Percentiles rank a stretch among this genome's conserved stretches.
phyloP scores from a whole-genome alignment of 2,113 vertebrate genomes.

The Cynocephalus volans region DNA sequence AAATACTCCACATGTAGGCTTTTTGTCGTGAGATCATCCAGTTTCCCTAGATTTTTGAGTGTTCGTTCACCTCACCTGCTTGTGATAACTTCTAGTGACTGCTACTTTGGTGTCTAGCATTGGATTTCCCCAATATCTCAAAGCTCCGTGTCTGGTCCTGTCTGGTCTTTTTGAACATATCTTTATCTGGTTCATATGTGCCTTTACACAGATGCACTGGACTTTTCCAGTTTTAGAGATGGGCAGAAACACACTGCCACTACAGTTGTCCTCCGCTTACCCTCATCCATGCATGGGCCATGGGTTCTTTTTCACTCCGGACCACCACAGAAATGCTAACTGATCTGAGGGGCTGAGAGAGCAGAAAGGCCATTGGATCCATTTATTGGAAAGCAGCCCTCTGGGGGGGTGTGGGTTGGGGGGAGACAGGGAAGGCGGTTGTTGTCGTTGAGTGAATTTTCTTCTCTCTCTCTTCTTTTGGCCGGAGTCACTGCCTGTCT shows the following conservation, averaged over 20 bases:
- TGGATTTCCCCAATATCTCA: neutral
- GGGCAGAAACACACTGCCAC: neutral
- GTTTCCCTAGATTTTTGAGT: neutral
- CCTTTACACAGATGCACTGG: neutral
- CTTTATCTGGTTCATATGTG: neutral
- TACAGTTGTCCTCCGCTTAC: neutral
- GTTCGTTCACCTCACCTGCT: neutral
- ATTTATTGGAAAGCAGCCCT: neutral
- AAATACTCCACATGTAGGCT: neutral
- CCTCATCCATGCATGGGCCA: neutral
- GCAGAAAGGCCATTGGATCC: neutral
- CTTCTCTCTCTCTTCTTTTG: slow-evolving; percentile 3
- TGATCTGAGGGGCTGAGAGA: neutral
- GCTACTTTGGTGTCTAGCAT: neutral
- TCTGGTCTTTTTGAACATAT: neutral
- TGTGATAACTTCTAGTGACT: neutral
- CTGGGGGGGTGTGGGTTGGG: neutral
- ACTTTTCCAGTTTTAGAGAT: neutral
- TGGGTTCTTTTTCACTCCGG: neutral
- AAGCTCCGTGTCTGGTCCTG: neutral
- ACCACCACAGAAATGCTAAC: neutral
- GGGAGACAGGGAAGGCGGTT: too few species aligned
- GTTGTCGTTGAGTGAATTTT: neutral
- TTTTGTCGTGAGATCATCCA: neutral
- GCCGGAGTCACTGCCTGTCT: neutral